phyloP scores from a whole-genome alignment of 2,797 vertebrate genomes.

The Rhyacichthys aspro region DNA sequence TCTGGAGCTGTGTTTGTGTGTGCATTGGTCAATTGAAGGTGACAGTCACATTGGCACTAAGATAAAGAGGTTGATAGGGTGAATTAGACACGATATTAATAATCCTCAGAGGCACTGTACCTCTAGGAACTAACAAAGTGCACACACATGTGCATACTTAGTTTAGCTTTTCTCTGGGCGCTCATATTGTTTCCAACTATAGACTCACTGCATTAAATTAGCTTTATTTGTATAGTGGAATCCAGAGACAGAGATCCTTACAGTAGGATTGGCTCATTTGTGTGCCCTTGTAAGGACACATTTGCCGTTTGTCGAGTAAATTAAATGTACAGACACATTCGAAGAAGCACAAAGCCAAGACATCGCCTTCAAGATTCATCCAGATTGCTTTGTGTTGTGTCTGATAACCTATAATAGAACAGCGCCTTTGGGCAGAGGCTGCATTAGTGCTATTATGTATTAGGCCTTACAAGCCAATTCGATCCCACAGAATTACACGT shows the following conservation, averaged over 20 bases:
- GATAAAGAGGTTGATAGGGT: slow-evolving; percentile 50
- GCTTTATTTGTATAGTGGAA: slow-evolving; percentile 3
- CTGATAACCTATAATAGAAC: slow-evolving; percentile 29
- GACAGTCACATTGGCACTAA: slow-evolving; percentile 43
- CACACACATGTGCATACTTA: background rate
- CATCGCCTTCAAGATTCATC: background rate
- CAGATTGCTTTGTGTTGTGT: slow-evolving; percentile 13
- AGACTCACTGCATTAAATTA: slow-evolving; percentile 1
- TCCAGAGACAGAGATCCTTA: background rate
- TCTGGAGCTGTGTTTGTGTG: slow-evolving; percentile 5
- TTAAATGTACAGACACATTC: slow-evolving; percentile 8
- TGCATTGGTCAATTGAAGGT: slow-evolving; percentile 50
- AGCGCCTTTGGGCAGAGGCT: slow-evolving; percentile 10
- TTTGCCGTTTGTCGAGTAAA: slow-evolving; percentile 8
- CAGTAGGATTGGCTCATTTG: slow-evolving; percentile 6
- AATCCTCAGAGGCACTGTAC: slow-evolving; percentile 44
- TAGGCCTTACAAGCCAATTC: slow-evolving; percentile 1
- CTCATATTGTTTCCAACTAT: background rate
- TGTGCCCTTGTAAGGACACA: slow-evolving; percentile 19
- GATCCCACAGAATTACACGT: background rate
- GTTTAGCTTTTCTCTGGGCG: slow-evolving; percentile 1
- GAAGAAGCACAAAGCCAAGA: background rate
- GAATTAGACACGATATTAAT: slow-evolving; percentile 66
- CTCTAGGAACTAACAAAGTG: slow-evolving; percentile 18
- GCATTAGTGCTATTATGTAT: slow-evolving; percentile 8